Conservation (phyloP, 2,113 vertebrate genomes). For the Coturnix japonica region DNA sequence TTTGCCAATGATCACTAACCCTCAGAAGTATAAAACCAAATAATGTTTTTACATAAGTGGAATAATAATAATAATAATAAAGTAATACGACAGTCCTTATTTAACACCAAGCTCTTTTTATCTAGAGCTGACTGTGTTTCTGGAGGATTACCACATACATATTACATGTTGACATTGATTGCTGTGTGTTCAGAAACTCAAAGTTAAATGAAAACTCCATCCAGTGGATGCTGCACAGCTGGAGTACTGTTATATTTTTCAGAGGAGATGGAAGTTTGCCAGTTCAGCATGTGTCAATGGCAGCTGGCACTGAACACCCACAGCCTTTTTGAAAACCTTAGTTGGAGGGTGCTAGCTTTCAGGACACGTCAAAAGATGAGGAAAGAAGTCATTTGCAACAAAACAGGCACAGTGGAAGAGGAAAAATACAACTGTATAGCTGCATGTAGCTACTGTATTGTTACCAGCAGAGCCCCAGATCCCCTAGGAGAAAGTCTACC, state of each 20-base stretch:
- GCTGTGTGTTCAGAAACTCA: constrained; percentile 14
- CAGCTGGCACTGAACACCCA: background rate
- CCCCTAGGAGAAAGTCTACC: background rate
- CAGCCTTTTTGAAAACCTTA: background rate
- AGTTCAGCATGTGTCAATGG: background rate
- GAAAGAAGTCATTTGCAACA: background rate
- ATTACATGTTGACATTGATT: background rate
- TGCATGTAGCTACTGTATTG: background rate
- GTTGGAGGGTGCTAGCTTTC: background rate
- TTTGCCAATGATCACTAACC: background rate
- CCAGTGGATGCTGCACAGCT: background rate
- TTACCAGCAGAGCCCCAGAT: background rate
- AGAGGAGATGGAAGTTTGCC: background rate
- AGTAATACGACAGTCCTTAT: background rate
- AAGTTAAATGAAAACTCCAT: constrained; percentile 17
- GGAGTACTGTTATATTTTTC: background rate
- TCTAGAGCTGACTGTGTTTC: background rate
- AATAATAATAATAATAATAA: background rate
- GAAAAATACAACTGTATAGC: background rate
- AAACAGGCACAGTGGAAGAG: background rate
- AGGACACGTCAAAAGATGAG: background rate
- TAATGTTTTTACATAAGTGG: background rate
- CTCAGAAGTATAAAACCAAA: background rate
- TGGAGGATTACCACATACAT: background rate
- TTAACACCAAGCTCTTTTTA: constrained; percentile 33